These are phyloP conservation scores for Torymus texanus DNA, from an alignment of 2,888 invertebrate species.

Conservation along the genomic window DNA sequence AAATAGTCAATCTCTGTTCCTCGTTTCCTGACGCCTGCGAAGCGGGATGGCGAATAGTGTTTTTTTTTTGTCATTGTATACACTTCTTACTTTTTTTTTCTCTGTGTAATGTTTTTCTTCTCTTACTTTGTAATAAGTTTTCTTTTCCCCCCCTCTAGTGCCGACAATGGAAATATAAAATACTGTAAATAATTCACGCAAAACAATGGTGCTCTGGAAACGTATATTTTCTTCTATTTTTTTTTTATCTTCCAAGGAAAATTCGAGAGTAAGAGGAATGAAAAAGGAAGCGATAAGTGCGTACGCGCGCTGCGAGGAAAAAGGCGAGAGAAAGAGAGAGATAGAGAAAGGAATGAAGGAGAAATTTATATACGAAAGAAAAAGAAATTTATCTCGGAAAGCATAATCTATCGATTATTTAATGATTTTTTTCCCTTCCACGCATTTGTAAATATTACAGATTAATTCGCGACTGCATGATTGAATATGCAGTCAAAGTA, in stretches of 20 bases:
- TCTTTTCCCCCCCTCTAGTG: slow-evolving; percentile 18
- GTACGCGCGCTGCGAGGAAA: neutral
- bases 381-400: slow-evolving; percentile 38
- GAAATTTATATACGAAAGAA: slow-evolving; percentile 7
- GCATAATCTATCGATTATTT: slow-evolving; percentile 39
- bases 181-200: slow-evolving; percentile 51
- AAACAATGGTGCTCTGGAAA: slow-evolving; percentile 55
- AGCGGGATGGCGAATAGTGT: slow-evolving; percentile 61
- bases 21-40: slow-evolving; percentile 67
- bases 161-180: slow-evolving; percentile 24
- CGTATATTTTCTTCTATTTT: slow-evolving; percentile 19
- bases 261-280: neutral
- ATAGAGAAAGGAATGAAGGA: slow-evolving; percentile 11
- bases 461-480: slow-evolving; percentile 47
- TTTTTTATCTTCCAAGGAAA: slow-evolving; percentile 3
- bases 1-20: slow-evolving; percentile 75
- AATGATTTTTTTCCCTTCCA: slow-evolving; percentile 37
- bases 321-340: slow-evolving; percentile 30
- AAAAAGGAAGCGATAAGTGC: neutral
- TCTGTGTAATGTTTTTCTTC: slow-evolving; percentile 59
- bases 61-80: slow-evolving; percentile 53
- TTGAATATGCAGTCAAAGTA: slow-evolving; percentile 43
- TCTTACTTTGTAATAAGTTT: slow-evolving; percentile 44
- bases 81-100: slow-evolving; percentile 57
- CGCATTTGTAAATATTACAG: slow-evolving; percentile 51